Base-by-base conservation (phyloP, 1,140 invertebrate genomes). In the Ganaspis sp. region DNA sequence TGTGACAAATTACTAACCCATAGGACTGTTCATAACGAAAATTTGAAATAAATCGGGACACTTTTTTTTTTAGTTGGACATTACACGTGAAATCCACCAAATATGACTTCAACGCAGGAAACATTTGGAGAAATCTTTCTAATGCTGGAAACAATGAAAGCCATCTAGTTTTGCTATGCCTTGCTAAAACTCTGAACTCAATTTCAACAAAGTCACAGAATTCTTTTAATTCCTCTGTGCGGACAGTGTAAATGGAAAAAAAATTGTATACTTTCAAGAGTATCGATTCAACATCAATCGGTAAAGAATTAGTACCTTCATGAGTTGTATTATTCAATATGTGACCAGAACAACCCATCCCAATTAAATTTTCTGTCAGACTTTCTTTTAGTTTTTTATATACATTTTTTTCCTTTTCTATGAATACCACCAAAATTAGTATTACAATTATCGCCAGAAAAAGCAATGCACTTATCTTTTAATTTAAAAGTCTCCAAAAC, bases 241-340 rank as follows among this genome's bases (percentile, higher is more conserved):
- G 70, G 19, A 86, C 81, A 40, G 81, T 88, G 69, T 84, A 85
- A 45, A 86, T 86, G 78, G 81, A 83, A 82, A 89, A 89, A 80
- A 80, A 82, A 53, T 40, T 72, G 81, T 85, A n/a, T n/a, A n/a
- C n/a, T n/a, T n/a, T n/a, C n/a, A n/a, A n/a, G 87, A 45, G 87
- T 75, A 88, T 72, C 49, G 23, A 70, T 84, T 88, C 83, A 9
- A 86, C 26, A 76, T 87, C 85, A 69, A 88, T 70, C 45, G 83
- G 86, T 29, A 88, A 78, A 4, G 26, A 70, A 81, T 88, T 79
- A 54, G 74, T 77, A 49, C 85, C 80, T 21, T 64, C 83, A 84
- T 88, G 79, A 26, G 83, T 77, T 72, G 74, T 45, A 78, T 90
- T 89, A 79, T 89, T 84, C 19, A 88, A 74, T 76, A 87, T 84